Conservation (phyloP, 2,797 vertebrate species). For the Semaprochilodus insignis region DNA sequence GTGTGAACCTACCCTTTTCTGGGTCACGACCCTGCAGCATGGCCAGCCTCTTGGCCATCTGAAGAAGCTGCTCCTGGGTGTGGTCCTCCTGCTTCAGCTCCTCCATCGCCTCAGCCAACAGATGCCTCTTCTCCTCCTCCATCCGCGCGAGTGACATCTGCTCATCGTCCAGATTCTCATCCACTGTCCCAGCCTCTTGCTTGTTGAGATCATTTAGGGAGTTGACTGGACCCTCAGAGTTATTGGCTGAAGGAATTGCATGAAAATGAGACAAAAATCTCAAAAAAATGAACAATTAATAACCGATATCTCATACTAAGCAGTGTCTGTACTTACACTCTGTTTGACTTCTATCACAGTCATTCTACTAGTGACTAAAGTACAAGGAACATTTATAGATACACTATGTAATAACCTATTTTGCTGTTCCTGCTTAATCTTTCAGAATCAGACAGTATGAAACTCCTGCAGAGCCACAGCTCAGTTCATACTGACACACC, state of each 20-base stretch:
- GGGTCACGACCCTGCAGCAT: constrained; percentile 89
- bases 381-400: no score
- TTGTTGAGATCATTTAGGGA: constrained; percentile 88
- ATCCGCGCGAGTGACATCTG: constrained; percentile 73
- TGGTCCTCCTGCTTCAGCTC: constrained; percentile 85
- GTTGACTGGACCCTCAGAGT: constrained; percentile 57
- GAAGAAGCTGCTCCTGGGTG: constrained; percentile 84
- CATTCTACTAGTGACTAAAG: no score
- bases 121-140: constrained; percentile 84
- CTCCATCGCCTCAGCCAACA: constrained; percentile 87
- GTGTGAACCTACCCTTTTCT: constrained; percentile 79
- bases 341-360: neutral
- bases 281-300: no score
- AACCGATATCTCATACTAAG: neutral
- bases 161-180: constrained; percentile 78
- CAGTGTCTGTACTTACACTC: neutral
- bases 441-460: neutral
- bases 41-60: constrained; percentile 88
- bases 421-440: no score
- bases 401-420: no score
- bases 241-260: constrained; percentile 10
- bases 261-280: neutral
- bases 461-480: neutral
- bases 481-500: neutral
- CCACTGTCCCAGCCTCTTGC: constrained; percentile 62